Conservation (phyloP, 2,888 invertebrate species). For the Apotomis turbidana region DNA sequence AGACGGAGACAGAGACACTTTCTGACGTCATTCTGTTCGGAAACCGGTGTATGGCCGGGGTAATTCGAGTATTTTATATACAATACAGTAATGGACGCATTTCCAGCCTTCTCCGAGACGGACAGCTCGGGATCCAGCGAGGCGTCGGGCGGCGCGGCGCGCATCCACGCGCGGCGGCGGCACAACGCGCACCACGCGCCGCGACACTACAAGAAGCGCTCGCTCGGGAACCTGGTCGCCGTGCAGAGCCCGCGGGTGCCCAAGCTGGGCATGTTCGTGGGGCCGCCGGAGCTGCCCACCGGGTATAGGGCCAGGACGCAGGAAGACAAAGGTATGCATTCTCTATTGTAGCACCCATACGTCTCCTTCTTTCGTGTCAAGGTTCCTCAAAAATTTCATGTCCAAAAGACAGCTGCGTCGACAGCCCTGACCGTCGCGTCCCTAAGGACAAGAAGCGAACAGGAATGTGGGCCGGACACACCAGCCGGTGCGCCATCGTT, state of each 20-base stretch:
- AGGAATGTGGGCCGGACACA: no score
- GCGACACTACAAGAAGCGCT: constrained; percentile 77
- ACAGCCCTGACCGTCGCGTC: no score
- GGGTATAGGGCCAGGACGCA: constrained; percentile 76
- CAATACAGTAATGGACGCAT: neutral
- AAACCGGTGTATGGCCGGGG: no score
- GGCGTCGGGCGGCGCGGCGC: constrained; percentile 73
- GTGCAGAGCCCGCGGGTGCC: constrained; percentile 94
- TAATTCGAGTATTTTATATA: no score
- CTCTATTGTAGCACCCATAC: no score
- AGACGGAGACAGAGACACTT: no score
- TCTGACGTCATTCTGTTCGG: no score
- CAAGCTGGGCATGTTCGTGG: constrained; percentile 87
- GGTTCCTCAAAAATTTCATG: no score
- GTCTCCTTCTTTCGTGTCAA: no score
- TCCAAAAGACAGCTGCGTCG: no score
- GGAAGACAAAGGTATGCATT: constrained; percentile 76
- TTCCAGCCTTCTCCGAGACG: constrained; percentile 92
- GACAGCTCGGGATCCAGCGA: constrained; percentile 94
- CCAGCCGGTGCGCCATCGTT: no score
- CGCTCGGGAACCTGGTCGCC: constrained; percentile 84
- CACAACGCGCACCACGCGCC: constrained; percentile 70
- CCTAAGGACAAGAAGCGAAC: no score
- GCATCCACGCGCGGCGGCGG: constrained; percentile 56
- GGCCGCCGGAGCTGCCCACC: constrained; percentile 86